A percentile compares a stretch with the other conserved stretches of the same genome.
phyloP scores from a whole-genome alignment of 2,113 vertebrate species.

The Ellobius talpinus region DNA sequence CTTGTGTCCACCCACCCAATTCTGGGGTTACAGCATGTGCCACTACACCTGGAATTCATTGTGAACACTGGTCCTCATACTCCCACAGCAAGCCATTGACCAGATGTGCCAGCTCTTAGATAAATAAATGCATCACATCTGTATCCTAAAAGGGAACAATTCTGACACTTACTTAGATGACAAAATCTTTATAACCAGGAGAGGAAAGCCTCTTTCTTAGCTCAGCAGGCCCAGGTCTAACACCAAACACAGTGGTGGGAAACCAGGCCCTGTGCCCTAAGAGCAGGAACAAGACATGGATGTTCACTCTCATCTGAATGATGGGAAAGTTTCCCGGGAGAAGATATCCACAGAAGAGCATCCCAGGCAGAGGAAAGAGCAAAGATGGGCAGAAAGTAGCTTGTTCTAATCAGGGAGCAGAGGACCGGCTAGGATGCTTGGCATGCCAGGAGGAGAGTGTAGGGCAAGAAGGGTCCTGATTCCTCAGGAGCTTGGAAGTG shows the following conservation, averaged over 20 bases:
- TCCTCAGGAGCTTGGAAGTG: background rate
- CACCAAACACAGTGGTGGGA: background rate
- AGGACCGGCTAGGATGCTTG: background rate
- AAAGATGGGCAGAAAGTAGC: background rate
- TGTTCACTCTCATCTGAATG: background rate
- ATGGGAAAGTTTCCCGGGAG: background rate
- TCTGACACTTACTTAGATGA: background rate
- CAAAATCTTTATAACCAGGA: background rate
- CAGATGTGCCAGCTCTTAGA: background rate
- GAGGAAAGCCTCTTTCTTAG: background rate
- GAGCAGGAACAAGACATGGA: background rate
- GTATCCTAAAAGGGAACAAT: background rate
- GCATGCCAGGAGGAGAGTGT: background rate
- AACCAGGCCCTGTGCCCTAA: background rate
- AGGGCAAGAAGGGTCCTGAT: background rate
- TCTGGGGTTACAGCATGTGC: background rate
- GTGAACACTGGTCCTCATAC: background rate
- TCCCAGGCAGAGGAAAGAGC: background rate
- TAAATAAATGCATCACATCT: background rate
- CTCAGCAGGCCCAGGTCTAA: background rate
- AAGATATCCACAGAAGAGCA: background rate
- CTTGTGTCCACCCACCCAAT: background rate
- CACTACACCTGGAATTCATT: background rate
- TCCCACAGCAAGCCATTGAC: background rate
- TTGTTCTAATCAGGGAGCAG: background rate